phyloP scores from a whole-genome alignment of 2,113 vertebrate species.

The Myotis brandtii region DNA sequence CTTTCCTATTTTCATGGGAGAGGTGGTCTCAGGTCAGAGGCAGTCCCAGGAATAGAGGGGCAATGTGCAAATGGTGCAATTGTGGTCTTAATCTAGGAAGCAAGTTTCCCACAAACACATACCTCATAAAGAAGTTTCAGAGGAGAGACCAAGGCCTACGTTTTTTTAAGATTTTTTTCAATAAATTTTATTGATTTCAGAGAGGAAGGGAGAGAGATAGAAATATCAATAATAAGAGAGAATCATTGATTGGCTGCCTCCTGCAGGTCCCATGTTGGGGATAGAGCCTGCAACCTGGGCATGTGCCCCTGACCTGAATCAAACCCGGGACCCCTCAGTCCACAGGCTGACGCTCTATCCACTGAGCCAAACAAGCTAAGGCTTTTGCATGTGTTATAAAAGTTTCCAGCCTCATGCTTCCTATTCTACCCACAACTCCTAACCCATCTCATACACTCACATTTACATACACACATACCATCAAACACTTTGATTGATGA shows the following conservation, averaged over 20 bases:
- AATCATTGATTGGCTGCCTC: no score
- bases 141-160: constrained; percentile 32
- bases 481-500: constrained; percentile 59
- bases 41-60: background rate
- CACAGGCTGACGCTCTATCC: no score
- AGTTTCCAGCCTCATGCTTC: constrained; percentile 62
- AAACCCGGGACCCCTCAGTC: no score
- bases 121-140: background rate
- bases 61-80: background rate
- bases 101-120: background rate
- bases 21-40: background rate
- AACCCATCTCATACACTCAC: constrained; percentile 45
- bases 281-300: no score
- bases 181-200: no score
- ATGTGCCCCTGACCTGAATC: no score
- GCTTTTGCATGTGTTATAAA: background rate
- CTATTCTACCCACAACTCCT: background rate
- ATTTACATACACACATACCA: background rate
- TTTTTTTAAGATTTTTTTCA: background rate
- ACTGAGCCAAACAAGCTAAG: no score
- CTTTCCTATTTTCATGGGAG: background rate
- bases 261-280: no score
- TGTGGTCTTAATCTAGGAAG: constrained; percentile 5
- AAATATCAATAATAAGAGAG: no score
- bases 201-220: no score